Conservation (phyloP, 2,888 invertebrate genomes). For the Ferdinandea cuprea region DNA sequence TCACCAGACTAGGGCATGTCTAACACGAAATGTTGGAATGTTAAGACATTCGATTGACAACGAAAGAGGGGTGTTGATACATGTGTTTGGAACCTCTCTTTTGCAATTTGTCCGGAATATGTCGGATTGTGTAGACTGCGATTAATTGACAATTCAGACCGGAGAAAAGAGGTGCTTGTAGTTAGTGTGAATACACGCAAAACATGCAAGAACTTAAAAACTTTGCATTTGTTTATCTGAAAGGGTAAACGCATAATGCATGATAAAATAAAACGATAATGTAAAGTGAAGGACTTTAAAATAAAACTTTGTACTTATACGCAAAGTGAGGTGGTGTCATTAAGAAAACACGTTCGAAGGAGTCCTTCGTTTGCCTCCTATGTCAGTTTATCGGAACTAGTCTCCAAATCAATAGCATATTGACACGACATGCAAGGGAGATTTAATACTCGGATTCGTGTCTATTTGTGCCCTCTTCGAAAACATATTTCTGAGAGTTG, state of each 20-base stretch:
- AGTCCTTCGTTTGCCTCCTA: not conserved
- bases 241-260: too few species aligned
- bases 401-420: constrained; percentile 23
- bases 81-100: too few species aligned
- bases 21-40: constrained; percentile 19
- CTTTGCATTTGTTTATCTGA: too few species aligned
- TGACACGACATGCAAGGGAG: constrained; percentile 51
- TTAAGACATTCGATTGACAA: not conserved
- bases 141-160: too few species aligned
- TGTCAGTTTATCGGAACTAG: constrained; percentile 4
- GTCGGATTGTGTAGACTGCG: too few species aligned
- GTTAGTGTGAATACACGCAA: too few species aligned
- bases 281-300: too few species aligned
- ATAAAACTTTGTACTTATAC: not conserved
- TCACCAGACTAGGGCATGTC: constrained; percentile 23
- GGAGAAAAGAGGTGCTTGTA: too few species aligned
- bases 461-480: not conserved
- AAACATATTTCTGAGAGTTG: constrained; percentile 9
- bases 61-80: not conserved
- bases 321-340: not conserved
- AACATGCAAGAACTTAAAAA: too few species aligned
- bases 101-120: too few species aligned
- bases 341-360: not conserved
- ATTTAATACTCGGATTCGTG: constrained; percentile 16
- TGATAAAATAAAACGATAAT: too few species aligned